Base-by-base conservation (phyloP, 1,140 invertebrate genomes). In the Tetramorium alpestre region DNA sequence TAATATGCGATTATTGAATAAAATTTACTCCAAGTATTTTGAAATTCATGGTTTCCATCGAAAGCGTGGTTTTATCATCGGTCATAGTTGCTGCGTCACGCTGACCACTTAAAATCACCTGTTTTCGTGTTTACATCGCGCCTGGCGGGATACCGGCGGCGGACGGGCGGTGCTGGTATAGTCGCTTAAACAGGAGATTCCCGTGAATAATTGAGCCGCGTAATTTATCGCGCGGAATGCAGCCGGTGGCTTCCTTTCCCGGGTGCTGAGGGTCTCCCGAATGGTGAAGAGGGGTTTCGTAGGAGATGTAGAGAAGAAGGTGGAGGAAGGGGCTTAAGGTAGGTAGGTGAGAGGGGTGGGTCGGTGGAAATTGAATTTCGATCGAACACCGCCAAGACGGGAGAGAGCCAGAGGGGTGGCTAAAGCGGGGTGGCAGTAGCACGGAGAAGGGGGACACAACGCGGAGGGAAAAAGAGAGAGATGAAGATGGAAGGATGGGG, bases 311-410 rank as follows among this genome's bases (percentile, higher is more conserved):
- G 87, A 78, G 38, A 47, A 84, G 65, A 33, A 85, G 85, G 73
- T 64, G 62, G 87, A 87, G 78, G 44, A 65, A 56, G 51, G 65
- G 47, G 78, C 70, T 49, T 75, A 67, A 86, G 70, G 87, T 90
- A 80, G 73, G 87, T 90, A 88, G 90, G 88, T 90, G 92, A 92
- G 93, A 91, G 90, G 89, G 93, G 90, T 92, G 91, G 91, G 90
- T 65, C 88, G 93, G 93, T 95, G 94, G 94, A 94, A 94, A 95
- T 95, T 95, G 94, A 95, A 94, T 95, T 95, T 95, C 94, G 94
- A 95, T 95, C 94, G 94, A 94, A 95, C 93, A 94, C 93, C 89
- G 91, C 93, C 88, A 88, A 87, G 88, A 65, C 58, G 38, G 80
- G 54, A 77, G 81, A 51, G 86, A 87, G 64, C 67, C 85, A 82